Base-by-base conservation (phyloP, 1,140 invertebrate genomes). In the Vollenhovia emeryi region DNA sequence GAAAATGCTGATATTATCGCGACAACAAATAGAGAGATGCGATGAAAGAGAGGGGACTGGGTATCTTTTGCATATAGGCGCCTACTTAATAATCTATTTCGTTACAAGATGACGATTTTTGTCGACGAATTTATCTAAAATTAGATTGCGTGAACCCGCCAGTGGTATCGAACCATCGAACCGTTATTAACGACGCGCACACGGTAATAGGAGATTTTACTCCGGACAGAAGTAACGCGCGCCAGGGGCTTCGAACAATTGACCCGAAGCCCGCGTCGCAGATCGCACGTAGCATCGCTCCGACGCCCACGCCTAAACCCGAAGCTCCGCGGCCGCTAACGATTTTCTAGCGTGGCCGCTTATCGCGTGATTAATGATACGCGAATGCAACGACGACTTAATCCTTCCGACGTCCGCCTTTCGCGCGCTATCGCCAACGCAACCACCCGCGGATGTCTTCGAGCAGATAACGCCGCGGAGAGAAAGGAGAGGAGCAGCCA, bases 281-380 rank as follows among this genome's bases (percentile, higher is more conserved):
- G 59, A 78, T 64, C 59, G 24, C 50, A 55, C 64, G n/a, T 66
- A 48, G 18, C 74, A 21, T 33, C 84, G 73, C 55, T n/a, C n/a
- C n/a, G 45, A 90, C 86, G 79, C 87, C 80, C 84, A 87, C 90
- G 84, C 88, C 90, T 90, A 86, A 88, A 75, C 82, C 50, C 66
- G 30, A 62, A 45, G 57, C 66, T 45, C 40, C 66, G n/a, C 27
- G 52, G 33, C 66, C 45, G 27, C 87, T 79, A 92, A 92, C 91
- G 89, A 93, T 93, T 92, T 92, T 90, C 92, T 88, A 87, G 89
- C 88, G 80, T 78, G 71, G 87, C 90, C 90, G 91, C 89, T 93
- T 91, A 92, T 92, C 88, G 75, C 66, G 78, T 93, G 93, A 94
- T 92, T 93, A 92, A 94, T 91, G 92, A 92, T 85, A 82, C 75